Base-by-base conservation (phyloP, 2,888 invertebrate genomes). In the Nezara viridula region DNA sequence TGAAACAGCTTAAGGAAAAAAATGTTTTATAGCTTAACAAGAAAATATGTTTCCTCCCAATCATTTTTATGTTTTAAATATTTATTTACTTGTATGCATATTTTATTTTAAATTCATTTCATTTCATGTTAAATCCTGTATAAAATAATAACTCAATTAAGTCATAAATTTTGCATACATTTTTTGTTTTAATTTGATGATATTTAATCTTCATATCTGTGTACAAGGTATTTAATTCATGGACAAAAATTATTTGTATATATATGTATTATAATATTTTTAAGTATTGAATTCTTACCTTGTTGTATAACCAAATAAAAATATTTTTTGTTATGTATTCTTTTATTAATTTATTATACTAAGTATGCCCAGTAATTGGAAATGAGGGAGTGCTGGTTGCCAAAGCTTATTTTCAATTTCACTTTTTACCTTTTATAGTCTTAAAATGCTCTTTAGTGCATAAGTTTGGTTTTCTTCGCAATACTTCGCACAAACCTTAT, bases 1-100 rank as follows among this genome's bases (percentile, higher is more conserved):
- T 73, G 14, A 47, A 66, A 16, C 85, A 87, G 16, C 85, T 90
- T 21, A 24, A 73, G 50, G 86, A 86, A 86, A 86, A 86, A 32
- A 55, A 86, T 37, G 66, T 73, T 14, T 37, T 37, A 7, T 73
- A 73, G 21, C 37, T 73, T 10, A n/a, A 4, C 27, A 60, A 16
- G 9, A 60, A 27, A 0, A 16, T 55, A 27, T n/a, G n/a, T 55
- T n/a, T 27, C 14, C 55, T 60, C 16, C n/a, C 14, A 2, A 16
- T 27, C 4, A 27, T 27, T 27, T 27, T 32, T 9, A 9, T 73
- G 16, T 37, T 73, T 73, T 19, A 73, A 37, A 19, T 73, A 37
- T 73, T 73, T 73, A 32, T 37, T 73, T 19, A 7, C 5, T 37
- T 16, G 4, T 73, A 24, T 32, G 32, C n/a, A 24, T 19, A 0